Base-by-base conservation (phyloP, 2,797 vertebrate genomes). In the Hyperoplus immaculatus region DNA sequence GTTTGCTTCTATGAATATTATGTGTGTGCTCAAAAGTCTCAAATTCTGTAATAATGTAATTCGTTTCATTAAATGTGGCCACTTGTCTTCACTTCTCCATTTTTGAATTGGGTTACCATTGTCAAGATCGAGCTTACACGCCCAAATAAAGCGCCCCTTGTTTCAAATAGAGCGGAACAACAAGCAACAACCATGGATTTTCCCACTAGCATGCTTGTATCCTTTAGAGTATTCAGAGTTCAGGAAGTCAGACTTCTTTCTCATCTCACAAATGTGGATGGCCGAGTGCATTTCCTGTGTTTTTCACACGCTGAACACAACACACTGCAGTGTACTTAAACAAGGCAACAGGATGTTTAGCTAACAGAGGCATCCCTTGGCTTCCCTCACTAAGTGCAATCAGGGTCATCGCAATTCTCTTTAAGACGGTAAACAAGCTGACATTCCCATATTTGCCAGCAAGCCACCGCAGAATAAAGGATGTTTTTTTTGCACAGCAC, bases 211-310 rank as follows among this genome's bases (percentile, higher is more conserved):
- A 92, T 94, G 89, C 87, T 70, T 93, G 77, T 92, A 93, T 94
- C 87, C 93, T 94, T 94, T 78, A 75, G 92, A 92, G 93, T 90
- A 93, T 94, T 93, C 81, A 84, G 80, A 92, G 93, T 94, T 95
- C 93, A 94, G 88, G 84, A 94, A 92, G 92, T 94, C 92, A 90
- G 89, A 61, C 76, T 75, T 85, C 85, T 90, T 95, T 94, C 93
- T 94, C 93, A 94, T 93, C 90, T 89, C 88, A 86, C 86, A 94
- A 92, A 94, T 88, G 90, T 90, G 77, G 86, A 93, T 85, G 85
- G 86, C 81, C 87, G 21, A 62, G 83, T 92, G 92, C 83, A 91
- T 94, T 95, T 95, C 93, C 94, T 94, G 94, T 95, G 88, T 92
- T 93, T 88, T 88, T 93, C 87, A 92, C 90, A 89, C 89, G 77